These are phyloP conservation scores for Ameiurus melas DNA, from an alignment of 2,113 vertebrate species.

Conservation along the genomic window DNA sequence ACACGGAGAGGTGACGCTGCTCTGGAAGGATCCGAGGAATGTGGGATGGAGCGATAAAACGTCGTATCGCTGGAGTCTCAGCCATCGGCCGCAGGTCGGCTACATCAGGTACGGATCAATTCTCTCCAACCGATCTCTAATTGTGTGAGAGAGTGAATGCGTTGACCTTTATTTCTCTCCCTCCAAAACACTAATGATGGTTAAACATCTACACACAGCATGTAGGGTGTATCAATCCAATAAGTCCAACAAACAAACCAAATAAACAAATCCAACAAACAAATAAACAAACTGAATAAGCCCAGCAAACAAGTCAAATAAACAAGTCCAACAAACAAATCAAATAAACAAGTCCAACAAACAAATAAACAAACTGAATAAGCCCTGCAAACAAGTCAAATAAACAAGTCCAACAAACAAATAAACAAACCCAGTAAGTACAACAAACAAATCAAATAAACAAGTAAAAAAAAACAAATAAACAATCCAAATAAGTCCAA, in stretches of 20 bases:
- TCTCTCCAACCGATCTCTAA: too few relatives aligned
- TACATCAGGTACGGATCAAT: slow-evolving; percentile 77
- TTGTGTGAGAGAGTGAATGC: too few relatives aligned
- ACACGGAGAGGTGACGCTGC: slow-evolving; percentile 79
- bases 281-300: background rate
- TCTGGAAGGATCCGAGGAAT: slow-evolving; percentile 87
- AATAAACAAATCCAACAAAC: background rate
- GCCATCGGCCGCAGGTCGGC: slow-evolving; percentile 84
- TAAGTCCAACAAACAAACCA: background rate
- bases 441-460: background rate
- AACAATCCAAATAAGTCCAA: background rate
- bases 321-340: background rate
- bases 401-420: background rate
- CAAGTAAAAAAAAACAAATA: background rate
- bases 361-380: too few relatives aligned
- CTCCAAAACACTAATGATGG: too few relatives aligned
- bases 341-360: background rate
- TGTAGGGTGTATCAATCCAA: background rate
- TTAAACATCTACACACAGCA: too few relatives aligned
- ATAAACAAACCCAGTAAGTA: background rate
- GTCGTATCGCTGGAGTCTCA: slow-evolving; percentile 87
- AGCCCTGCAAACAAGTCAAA: background rate
- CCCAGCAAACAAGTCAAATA: background rate
- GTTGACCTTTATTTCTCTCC: background rate
- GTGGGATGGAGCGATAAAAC: slow-evolving; percentile 89